Evolutionary conservation across 2,113 vertebrate species (phyloP).

Genomic region (Tragelaphus buxtoni): DNA sequence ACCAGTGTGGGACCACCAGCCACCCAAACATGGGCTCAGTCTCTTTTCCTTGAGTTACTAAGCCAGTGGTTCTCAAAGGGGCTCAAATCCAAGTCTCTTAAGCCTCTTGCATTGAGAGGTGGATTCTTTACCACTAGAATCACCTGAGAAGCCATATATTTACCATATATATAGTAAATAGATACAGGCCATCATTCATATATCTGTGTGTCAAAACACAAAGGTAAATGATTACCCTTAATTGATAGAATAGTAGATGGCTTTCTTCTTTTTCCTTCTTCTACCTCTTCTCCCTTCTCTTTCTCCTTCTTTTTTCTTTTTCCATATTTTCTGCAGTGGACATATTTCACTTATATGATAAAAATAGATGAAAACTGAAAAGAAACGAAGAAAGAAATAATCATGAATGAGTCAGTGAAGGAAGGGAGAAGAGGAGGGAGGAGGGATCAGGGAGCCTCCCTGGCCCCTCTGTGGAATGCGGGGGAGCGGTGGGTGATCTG

Average conservation of each 20-base stretch:
- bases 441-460: fast-evolving
- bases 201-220: neutral
- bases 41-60: neutral
- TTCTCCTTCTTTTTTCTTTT: neutral
- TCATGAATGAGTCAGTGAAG: neutral
- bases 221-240: neutral
- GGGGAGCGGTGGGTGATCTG: neutral
- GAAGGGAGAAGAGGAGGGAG: fast-evolving
- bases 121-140: neutral
- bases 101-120: neutral
- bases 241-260: neutral
- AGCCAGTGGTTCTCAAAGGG: neutral
- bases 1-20: too few relatives aligned
- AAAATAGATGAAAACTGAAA: neutral
- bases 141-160: neutral
- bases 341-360: neutral
- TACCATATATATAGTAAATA: neutral
- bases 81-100: neutral
- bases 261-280: neutral
- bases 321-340: neutral
- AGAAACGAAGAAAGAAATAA: neutral
- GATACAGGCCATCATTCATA: neutral
- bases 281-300: neutral
- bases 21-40: neutral
- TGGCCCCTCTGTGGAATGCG: fast-evolving